A percentile compares a stretch with the other conserved stretches of the same genome.
Evolutionary conservation across 2,888 invertebrate genomes (phyloP).

Genomic region (Eurytoma adleriae): DNA sequence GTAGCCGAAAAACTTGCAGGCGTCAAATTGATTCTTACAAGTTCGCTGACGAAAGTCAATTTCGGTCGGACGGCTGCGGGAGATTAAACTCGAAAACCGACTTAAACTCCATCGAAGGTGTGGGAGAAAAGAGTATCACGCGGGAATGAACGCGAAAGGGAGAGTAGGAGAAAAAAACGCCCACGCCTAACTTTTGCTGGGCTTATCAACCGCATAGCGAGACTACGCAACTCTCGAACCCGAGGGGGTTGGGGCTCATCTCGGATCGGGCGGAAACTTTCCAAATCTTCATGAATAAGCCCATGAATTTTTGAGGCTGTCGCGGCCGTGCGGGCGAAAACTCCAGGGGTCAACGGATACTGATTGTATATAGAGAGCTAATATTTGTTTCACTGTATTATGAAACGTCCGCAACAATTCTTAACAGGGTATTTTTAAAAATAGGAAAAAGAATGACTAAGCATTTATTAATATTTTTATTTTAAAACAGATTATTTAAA

Average conservation of each 20-base stretch:
- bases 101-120: conserved; percentile 34
- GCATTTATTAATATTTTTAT: too few species aligned
- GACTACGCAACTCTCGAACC: neutral
- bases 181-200: conserved; percentile 27
- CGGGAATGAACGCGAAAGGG: neutral
- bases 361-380: too few species aligned
- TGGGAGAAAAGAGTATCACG: neutral
- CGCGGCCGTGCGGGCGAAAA: neutral
- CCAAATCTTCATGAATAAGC: conserved; percentile 55
- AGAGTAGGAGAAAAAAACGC: conserved; percentile 7
- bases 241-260: conserved; percentile 29
- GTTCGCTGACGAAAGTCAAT: conserved; percentile 42
- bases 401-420: too few species aligned
- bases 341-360: neutral
- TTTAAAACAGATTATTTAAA: too few species aligned
- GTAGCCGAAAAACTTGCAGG: conserved; percentile 3
- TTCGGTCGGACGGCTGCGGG: conserved; percentile 9
- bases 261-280: conserved; percentile 48
- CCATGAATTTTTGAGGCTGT: conserved; percentile 61
- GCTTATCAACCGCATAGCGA: conserved; percentile 30
- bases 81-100: conserved; percentile 50
- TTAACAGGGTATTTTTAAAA: too few species aligned
- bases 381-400: too few species aligned
- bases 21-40: conserved; percentile 42
- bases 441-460: too few species aligned